Evolutionary conservation across 2,888 invertebrate genomes (phyloP), one percentile per base, ranked within the genome.

Genomic region (Drosophila pseudotakahashii): DNA sequence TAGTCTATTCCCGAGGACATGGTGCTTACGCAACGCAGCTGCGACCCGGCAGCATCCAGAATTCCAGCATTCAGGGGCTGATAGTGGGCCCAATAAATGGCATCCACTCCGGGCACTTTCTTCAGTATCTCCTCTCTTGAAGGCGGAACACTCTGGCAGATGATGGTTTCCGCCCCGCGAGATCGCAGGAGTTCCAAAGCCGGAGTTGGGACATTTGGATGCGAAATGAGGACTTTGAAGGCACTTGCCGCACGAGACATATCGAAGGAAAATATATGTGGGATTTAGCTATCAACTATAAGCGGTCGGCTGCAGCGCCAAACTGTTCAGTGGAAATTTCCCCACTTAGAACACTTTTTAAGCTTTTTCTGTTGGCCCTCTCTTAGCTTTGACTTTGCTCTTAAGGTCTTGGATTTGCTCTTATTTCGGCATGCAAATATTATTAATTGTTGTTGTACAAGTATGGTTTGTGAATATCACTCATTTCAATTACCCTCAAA

Each of bases 1-100:
- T 97, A 96, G 90, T 98, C 97, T 70, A 95, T 94, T 11, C 98
- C 98, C 2, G 97, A 97, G 0, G 98, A 96, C 95, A 97, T 96
- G 0, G 97, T 95, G 0, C 95, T 94, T 1, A 98, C 93, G 0
- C 95, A 95, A 92, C 96, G 96, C 60, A 98, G 89, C 57, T 94
- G 93, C 0, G 94, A 92, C 2, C 97, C 92, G 6, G 92, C 92
- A 11, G 90, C 89, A 76, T 92, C 89, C 32, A 92, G 71, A 41
- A 92, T 89, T 44, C 81, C 90, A 0, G 81, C 90, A 76, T 92
- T 82, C 0, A 92, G 67, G 7, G 89, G 77, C 69, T 91, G 91
- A 64, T 90, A 89, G 47, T 88, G 90, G 9, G 91, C 91, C 92
- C 92, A 92, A 36, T 88, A 88, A 16, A 92, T 90, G 54, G 90